Evolutionary conservation across 2,888 invertebrate species (phyloP).

Genomic region (Sarcophaga rosellei): DNA sequence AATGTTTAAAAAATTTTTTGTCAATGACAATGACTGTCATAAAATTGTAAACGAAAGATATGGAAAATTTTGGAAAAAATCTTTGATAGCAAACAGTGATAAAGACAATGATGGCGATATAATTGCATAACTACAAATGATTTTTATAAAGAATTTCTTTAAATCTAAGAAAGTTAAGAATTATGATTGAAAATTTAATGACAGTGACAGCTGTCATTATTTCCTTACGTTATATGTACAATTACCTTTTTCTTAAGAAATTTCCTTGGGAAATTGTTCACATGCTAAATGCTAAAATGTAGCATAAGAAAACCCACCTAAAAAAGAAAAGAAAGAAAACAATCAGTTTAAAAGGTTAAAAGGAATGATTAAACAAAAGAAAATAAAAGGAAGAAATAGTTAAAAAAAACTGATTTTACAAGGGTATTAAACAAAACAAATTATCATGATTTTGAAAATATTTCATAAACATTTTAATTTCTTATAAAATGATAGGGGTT

Average conservation of each 20-base stretch:
- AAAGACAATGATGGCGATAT: too few relatives aligned
- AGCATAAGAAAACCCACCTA: not conserved
- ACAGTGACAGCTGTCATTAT: too few relatives aligned
- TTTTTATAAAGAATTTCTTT: too few relatives aligned
- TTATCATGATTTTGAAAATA: not conserved
- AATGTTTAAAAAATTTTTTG: too few relatives aligned
- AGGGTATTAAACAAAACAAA: not conserved
- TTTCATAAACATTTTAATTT: not conserved
- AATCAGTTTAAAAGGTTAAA: constrained; percentile 5
- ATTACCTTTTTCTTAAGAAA: not conserved
- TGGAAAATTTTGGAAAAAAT: too few relatives aligned
- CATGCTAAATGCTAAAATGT: not conserved
- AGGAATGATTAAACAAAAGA: not conserved
- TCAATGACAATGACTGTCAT: too few relatives aligned
- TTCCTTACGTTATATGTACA: not conserved
- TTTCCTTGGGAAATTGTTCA: not conserved
- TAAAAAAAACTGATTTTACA: not conserved
- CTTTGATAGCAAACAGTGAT: too few relatives aligned
- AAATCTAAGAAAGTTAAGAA: too few relatives aligned
- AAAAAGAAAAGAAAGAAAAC: not conserved
- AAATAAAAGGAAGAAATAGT: not conserved
- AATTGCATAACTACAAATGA: too few relatives aligned
- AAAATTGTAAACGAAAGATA: too few relatives aligned
- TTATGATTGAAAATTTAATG: too few relatives aligned
- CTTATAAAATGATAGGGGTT: not conserved